Evolutionary conservation across 23 tunicate genomes (phyloP).

Genomic region (Aplidium turbinatum): DNA sequence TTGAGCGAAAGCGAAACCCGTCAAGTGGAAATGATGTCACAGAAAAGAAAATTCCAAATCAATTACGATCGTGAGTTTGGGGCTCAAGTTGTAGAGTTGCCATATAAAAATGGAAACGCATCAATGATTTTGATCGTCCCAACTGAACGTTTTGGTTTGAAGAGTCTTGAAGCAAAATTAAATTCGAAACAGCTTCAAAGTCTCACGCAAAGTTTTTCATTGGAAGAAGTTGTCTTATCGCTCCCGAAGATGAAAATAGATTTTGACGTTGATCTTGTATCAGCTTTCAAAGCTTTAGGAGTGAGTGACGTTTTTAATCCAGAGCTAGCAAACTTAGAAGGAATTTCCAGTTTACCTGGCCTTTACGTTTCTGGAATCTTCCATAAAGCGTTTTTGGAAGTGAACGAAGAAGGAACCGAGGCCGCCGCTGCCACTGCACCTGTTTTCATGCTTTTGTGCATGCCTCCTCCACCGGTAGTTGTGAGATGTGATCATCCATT

Average conservation of each 20-base stretch:
- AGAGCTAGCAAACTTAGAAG: slow-evolving; percentile 33
- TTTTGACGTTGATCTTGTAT: slow-evolving; percentile 15
- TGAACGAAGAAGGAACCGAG: slow-evolving; percentile 90
- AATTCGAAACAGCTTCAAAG: slow-evolving; percentile 21
- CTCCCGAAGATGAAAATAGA: slow-evolving; percentile 74
- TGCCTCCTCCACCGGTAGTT: slow-evolving; percentile 22
- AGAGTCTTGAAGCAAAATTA: slow-evolving; percentile 31
- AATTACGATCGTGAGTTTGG: slow-evolving; percentile 33
- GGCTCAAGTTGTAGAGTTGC: slow-evolving; percentile 55
- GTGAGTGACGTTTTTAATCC: slow-evolving; percentile 41
- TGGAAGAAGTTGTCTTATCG: slow-evolving; percentile 34
- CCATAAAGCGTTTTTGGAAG: slow-evolving; percentile 85
- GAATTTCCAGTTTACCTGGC: slow-evolving; percentile 38
- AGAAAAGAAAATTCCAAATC: slow-evolving; percentile 25
- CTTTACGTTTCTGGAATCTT: slow-evolving; percentile 44
- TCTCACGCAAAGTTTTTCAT: not conserved
- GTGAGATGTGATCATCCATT: slow-evolving; percentile 90
- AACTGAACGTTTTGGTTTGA: slow-evolving; percentile 47
- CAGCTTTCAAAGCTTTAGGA: slow-evolving; percentile 43
- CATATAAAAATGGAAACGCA: slow-evolving; percentile 52
- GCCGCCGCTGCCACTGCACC: slow-evolving; percentile 93
- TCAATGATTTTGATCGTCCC: slow-evolving; percentile 68
- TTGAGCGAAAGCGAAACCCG: slow-evolving; percentile 4
- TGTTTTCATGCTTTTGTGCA: slow-evolving; percentile 17
- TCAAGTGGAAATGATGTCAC: slow-evolving; percentile 68